Evolutionary conservation across 2,113 vertebrate species (phyloP), one percentile per base, ranked within the genome.

Genomic region (Leptobrachium leishanense): DNA sequence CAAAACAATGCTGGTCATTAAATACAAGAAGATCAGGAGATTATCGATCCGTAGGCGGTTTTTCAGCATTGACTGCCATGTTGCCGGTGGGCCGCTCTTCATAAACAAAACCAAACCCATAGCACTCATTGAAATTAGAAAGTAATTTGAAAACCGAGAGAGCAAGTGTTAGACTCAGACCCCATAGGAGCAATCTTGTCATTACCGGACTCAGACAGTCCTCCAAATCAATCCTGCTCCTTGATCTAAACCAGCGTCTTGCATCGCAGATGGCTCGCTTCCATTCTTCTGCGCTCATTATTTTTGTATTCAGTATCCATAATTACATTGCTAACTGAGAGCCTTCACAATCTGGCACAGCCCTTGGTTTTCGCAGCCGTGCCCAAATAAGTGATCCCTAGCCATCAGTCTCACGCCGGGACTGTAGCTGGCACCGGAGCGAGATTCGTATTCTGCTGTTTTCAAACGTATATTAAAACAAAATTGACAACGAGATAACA

Each of bases 311-410:
- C 84, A 83, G 78, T 53, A 39, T 70, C 82, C 76, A 69, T 85
- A 86, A 88, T 84, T 81, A 84, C 82, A 81, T 78, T 5, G 40
- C 84, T 84, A 85, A 86, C 82, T 11, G 82, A 81, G 87, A 84
- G 83, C 83, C 87, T 88, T 88, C 75, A 84, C 89, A 89, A 84
- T 86, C 86, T 89, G 87, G 84, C 87, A 82, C 76, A 71, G 77
- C 79, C 80, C 84, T 85, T 87, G 86, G 86, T 82, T 81, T 84
- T 82, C 85, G 86, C 80, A 84, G 64, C 79, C 86, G 74, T 88
- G 82, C 82, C 85, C 88, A 85, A 84, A 84, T 85, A 86, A 89
- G 81, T 82, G 82, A 88, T 83, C 86, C 73, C 81, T 53, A 77
- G 83, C 83, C 68, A 82, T 81, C 82, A 71, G 71, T 82, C 83